A percentile compares a stretch with the other conserved stretches of the same genome.
These are phyloP conservation scores for Myrmophylax atrothorax DNA, from an alignment of 2,113 vertebrate genomes.

Conservation along the genomic window DNA sequence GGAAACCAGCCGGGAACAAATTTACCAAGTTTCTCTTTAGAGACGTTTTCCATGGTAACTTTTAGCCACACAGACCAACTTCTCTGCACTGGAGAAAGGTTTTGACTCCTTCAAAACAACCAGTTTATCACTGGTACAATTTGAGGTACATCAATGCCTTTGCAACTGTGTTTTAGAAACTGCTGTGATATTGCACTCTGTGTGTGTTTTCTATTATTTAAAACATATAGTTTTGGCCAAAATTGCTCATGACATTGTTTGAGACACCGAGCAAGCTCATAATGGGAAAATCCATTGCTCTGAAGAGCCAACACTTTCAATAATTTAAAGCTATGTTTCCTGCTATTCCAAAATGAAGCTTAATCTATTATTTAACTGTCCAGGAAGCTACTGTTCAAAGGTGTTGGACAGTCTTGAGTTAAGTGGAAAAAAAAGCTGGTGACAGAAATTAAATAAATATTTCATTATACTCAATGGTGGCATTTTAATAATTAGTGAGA, in stretches of 20 bases:
- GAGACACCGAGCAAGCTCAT: background rate
- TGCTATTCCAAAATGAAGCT: background rate
- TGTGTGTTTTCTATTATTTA: background rate
- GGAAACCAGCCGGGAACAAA: background rate
- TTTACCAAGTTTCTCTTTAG: background rate
- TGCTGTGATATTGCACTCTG: background rate
- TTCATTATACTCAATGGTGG: background rate
- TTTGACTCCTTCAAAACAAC: background rate
- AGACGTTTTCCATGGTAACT: background rate
- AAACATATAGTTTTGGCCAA: background rate
- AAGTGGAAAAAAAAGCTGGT: background rate
- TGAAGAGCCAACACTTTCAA: background rate
- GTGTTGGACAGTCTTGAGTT: background rate
- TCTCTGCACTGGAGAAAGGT: background rate
- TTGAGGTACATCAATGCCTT: background rate
- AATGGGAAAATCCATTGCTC: background rate
- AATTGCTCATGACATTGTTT: background rate
- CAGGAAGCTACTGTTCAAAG: background rate
- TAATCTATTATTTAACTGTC: background rate
- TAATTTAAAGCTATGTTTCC: background rate
- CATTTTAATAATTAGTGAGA: background rate
- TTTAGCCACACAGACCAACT: background rate
- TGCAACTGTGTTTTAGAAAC: background rate
- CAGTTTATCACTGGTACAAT: background rate
- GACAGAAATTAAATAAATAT: background rate